Evolutionary conservation across 2,888 invertebrate species (phyloP).

Genomic region (Sinopyrophorus schimmeli): DNA sequence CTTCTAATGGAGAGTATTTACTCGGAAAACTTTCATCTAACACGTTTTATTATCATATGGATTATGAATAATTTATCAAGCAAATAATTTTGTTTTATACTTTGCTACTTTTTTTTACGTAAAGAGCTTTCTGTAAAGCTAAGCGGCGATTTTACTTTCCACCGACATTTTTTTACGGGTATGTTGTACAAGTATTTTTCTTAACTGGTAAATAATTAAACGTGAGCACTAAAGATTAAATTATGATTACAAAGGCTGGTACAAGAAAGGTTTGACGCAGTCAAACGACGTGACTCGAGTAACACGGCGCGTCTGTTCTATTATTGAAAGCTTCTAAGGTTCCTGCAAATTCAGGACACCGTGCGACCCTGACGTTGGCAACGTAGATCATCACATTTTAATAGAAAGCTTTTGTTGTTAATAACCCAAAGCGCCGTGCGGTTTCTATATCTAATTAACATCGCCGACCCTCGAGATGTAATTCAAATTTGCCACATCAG

Average conservation of each 20-base stretch:
- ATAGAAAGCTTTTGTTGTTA: constrained; percentile 33
- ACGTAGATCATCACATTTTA: constrained; percentile 36
- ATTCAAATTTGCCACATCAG: constrained; percentile 1
- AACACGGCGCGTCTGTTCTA: constrained; percentile 28
- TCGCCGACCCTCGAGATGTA: not conserved
- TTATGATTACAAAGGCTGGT: constrained; percentile 21
- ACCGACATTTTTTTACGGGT: not conserved
- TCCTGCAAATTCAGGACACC: constrained; percentile 16
- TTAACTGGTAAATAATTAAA: constrained; percentile 12
- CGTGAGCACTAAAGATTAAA: constrained; percentile 14
- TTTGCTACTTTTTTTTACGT: constrained; percentile 18
- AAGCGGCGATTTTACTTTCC: constrained; percentile 1
- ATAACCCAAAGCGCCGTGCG: constrained; percentile 28
- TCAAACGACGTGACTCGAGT: constrained; percentile 29
- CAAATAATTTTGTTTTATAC: constrained; percentile 17
- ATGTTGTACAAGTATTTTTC: not conserved
- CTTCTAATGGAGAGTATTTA: constrained; percentile 30
- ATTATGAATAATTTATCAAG: constrained; percentile 29
- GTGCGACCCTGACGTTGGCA: constrained; percentile 6
- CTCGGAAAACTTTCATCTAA: constrained; percentile 28
- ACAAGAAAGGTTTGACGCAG: constrained; percentile 24
- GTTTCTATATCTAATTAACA: constrained; percentile 15
- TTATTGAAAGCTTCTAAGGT: constrained; percentile 28
- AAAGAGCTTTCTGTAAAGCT: constrained; percentile 13
- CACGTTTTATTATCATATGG: constrained; percentile 27